Base-by-base conservation (phyloP, 1,140 invertebrate genomes). In the Helicorthomorpha holstii region DNA sequence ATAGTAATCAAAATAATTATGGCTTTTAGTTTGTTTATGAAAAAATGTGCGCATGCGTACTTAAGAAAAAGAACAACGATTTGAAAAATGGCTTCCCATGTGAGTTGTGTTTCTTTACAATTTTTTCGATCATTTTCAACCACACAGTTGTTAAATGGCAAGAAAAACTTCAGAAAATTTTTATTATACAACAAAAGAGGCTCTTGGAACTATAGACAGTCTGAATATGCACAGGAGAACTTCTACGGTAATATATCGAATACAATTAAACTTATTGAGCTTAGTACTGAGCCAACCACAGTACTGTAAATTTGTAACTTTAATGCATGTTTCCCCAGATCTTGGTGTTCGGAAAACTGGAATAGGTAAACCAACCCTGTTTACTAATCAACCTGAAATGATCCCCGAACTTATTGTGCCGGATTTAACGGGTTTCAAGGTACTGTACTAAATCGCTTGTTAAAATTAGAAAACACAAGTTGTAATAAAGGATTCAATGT, bases 391-490 rank as follows among this genome's bases (percentile, higher is more conserved):
- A 19, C 80, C 81, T n/a, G 91, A 96, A 76, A 88, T 83, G 79
- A 79, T 92, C 56, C 89, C 91, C 12, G 83, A 95, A 64, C 62
- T 96, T 16, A 79, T 97, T 54, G 91, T 96, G 19, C 93, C 93
- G 1, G 79, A 94, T 64, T 68, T 97, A 2, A 80, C 75, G 57
- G 78, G 72, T 54, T 88, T 75, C 62, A 66, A 80, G 57, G 76
- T 78, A 67, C 4, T 46, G 10, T 48, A 7, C 23, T 4, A 51
- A 12, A 49, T 7, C 4, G 4, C 3, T 21, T 24, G 10, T 49
- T 48, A 16, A 14, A 3, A 10, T 14, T 51, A 4, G 44, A 48
- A 4, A 49, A 23, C 23, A 49, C 7, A 19, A 48, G 16, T 12
- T 4, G 4, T 26, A 27, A 27, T 26, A 12, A 34, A 25, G 51